Conservation (phyloP, 1,140 invertebrate genomes). For the Drosophila melanica region DNA sequence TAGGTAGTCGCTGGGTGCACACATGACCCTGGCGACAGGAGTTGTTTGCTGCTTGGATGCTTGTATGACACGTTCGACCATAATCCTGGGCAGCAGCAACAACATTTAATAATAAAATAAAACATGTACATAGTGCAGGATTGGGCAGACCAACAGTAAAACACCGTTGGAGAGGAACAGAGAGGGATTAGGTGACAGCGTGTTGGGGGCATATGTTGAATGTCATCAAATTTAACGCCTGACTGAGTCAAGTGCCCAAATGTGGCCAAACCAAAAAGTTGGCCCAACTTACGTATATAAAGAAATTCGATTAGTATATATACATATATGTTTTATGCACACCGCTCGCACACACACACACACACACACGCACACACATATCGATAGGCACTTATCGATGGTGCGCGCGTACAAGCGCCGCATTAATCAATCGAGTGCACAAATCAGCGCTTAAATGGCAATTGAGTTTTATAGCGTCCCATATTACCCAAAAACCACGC, state of each 20-base stretch:
- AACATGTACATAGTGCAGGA: conserved; percentile 13
- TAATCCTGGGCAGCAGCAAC: conserved; percentile 30
- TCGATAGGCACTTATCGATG: conserved; percentile 56
- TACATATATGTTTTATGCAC: neutral
- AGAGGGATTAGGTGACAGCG: conserved; percentile 8
- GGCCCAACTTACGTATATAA: conserved; percentile 20
- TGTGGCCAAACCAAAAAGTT: conserved; percentile 23
- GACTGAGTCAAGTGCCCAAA: conserved; percentile 66
- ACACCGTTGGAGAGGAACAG: conserved; percentile 2
- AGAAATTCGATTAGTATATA: too few relatives aligned
- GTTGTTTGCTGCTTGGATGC: conserved; percentile 73
- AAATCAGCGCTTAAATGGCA: conserved; percentile 74
- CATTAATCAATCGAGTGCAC: conserved; percentile 71
- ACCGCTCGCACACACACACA: neutral
- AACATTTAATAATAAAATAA: conserved; percentile 46
- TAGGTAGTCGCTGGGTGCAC: conserved; percentile 13
- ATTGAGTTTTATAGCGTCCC: conserved; percentile 65
- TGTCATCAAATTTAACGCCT: conserved; percentile 73
- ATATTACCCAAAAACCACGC: neutral
- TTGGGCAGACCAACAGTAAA: neutral
- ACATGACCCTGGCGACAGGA: conserved; percentile 37
- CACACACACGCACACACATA: conserved; percentile 20
- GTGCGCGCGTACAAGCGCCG: conserved; percentile 8
- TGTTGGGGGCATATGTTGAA: conserved; percentile 64
- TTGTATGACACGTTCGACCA: conserved; percentile 51